A percentile compares a stretch with the other conserved stretches of the same genome.
Evolutionary conservation across 2,888 invertebrate species (phyloP).

Genomic region (Cerastis leucographa): DNA sequence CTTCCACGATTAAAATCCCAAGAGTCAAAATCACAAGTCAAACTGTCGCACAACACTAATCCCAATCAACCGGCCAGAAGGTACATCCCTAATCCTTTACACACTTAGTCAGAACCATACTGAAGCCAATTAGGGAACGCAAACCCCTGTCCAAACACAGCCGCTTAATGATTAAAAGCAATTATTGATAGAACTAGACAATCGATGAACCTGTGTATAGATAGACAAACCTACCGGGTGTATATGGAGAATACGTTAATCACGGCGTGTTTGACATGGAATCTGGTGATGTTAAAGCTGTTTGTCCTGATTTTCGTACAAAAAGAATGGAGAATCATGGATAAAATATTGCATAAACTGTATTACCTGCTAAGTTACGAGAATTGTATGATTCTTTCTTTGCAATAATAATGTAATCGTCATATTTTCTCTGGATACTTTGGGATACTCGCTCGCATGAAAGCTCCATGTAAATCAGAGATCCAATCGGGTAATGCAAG

Average conservation of each 20-base stretch:
- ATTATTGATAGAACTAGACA: conserved; percentile 74
- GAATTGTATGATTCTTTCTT: background rate
- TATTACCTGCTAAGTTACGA: background rate
- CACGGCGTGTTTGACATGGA: conserved; percentile 28
- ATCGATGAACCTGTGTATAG: conserved; percentile 27
- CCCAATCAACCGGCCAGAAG: conserved; percentile 56
- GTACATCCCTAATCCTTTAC: conserved; percentile 64
- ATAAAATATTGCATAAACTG: background rate
- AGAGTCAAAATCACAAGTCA: conserved; percentile 17
- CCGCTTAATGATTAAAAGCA: conserved; percentile 76
- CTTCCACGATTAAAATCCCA: background rate
- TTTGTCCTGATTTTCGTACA: background rate
- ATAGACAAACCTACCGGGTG: background rate
- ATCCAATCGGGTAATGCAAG: background rate
- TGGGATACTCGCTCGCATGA: background rate
- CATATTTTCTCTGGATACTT: background rate
- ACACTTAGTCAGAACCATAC: conserved; percentile 61
- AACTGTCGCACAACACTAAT: conserved; percentile 31
- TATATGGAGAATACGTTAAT: conserved; percentile 53
- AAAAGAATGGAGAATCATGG: background rate
- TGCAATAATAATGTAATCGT: background rate
- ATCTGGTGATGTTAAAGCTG: background rate
- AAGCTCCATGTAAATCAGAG: background rate
- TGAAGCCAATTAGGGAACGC: conserved; percentile 69
- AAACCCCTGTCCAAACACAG: conserved; percentile 71